These are phyloP conservation scores for Antigone vipio DNA, from an alignment of 2,113 vertebrate genomes.

Conservation along the genomic window DNA sequence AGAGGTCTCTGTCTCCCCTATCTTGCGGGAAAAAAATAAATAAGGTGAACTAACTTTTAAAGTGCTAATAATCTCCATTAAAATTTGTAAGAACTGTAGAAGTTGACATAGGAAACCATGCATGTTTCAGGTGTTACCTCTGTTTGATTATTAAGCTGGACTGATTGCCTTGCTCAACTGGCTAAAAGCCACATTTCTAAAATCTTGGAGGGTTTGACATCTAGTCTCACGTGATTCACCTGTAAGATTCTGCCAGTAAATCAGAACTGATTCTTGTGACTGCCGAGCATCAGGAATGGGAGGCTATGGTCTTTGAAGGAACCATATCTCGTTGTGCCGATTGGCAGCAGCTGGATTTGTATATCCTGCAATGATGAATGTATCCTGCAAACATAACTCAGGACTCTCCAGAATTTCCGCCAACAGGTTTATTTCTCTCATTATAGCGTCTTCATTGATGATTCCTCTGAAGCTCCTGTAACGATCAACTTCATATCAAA, in stretches of 20 bases:
- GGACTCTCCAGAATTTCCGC: slow-evolving; percentile 79
- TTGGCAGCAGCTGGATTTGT: slow-evolving; percentile 85
- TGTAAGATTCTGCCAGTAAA: neutral
- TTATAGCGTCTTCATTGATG: slow-evolving; percentile 84
- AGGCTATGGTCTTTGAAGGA: slow-evolving; percentile 77
- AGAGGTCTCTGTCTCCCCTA: neutral
- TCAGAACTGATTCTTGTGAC: too few relatives aligned
- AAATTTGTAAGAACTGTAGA: neutral
- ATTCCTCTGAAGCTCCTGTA: slow-evolving; percentile 81
- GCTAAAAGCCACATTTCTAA: neutral
- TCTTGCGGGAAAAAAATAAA: neutral
- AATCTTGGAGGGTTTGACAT: neutral
- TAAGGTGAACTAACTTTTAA: neutral
- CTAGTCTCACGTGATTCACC: neutral
- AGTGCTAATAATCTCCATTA: neutral
- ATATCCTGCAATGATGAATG: slow-evolving; percentile 87
- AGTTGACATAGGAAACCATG: neutral
- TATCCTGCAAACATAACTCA: slow-evolving; percentile 68
- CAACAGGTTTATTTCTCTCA: slow-evolving; percentile 77
- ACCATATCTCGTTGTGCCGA: slow-evolving; percentile 88
- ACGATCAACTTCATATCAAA: neutral
- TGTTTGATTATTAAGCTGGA: neutral
- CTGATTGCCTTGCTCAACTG: neutral
- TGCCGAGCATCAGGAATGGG: neutral
- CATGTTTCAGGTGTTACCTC: neutral